Conservation (phyloP, 2,888 invertebrate genomes). For the Plagodis pulveraria region DNA sequence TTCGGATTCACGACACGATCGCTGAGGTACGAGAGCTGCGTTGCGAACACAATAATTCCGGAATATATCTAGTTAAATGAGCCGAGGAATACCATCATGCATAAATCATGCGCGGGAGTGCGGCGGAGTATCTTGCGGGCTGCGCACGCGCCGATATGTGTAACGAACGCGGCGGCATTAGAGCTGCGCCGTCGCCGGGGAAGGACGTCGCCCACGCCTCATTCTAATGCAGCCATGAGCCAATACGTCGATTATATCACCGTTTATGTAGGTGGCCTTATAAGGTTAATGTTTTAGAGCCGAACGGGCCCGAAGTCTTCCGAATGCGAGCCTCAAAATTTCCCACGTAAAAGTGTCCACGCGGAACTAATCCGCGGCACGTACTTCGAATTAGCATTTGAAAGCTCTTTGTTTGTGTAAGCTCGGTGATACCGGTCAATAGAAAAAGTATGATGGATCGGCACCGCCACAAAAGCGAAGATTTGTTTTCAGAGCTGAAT, state of each 20-base stretch:
- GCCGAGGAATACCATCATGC: slow-evolving; percentile 70
- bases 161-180: slow-evolving; percentile 56
- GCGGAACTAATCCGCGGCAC: slow-evolving; percentile 78
- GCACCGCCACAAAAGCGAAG: slow-evolving; percentile 69
- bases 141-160: slow-evolving; percentile 63
- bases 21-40: slow-evolving; percentile 59
- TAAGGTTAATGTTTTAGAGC: slow-evolving; percentile 78
- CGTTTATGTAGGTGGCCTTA: slow-evolving; percentile 82
- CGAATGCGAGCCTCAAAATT: slow-evolving; percentile 39
- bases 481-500: slow-evolving; percentile 82
- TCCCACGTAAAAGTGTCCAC: slow-evolving; percentile 67
- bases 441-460: slow-evolving; percentile 81
- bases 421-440: slow-evolving; percentile 74
- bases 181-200: slow-evolving; percentile 59
- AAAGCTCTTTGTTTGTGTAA: slow-evolving; percentile 81
- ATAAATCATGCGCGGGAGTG: slow-evolving; percentile 73
- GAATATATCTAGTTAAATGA: slow-evolving; percentile 79
- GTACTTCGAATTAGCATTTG: slow-evolving; percentile 80
- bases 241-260: slow-evolving; percentile 78
- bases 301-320: slow-evolving; percentile 38
- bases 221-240: slow-evolving; percentile 63
- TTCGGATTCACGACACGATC: slow-evolving; percentile 70
- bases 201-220: slow-evolving; percentile 77
- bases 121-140: slow-evolving; percentile 35
- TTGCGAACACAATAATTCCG: slow-evolving; percentile 73